These are phyloP conservation scores for Erebia palarica DNA, from an alignment of 2,888 invertebrate species.

Conservation along the genomic window DNA sequence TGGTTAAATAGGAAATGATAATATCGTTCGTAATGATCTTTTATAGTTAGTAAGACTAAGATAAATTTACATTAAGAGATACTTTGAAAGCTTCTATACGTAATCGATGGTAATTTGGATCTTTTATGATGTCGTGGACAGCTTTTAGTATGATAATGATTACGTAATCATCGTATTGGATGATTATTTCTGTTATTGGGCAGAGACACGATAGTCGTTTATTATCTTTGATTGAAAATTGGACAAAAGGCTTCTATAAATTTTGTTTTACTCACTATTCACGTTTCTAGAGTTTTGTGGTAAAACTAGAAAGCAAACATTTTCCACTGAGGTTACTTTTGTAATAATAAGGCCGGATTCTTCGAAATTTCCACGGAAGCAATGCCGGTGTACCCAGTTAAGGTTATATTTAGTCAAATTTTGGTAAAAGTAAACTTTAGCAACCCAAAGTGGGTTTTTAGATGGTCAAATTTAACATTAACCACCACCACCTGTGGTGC, in stretches of 20 bases:
- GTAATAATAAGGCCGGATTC: too few relatives aligned
- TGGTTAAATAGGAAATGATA: slow-evolving; percentile 52
- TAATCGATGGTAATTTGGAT: slow-evolving; percentile 41
- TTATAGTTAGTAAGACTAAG: slow-evolving; percentile 44
- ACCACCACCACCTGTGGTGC: too few relatives aligned
- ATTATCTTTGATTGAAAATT: neutral
- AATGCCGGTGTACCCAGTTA: too few relatives aligned
- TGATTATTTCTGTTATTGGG: slow-evolving; percentile 1
- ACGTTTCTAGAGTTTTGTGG: too few relatives aligned
- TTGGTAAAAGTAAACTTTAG: too few relatives aligned
- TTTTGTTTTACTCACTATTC: too few relatives aligned
- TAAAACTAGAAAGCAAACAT: too few relatives aligned
- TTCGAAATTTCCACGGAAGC: too few relatives aligned
- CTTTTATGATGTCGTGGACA: slow-evolving; percentile 33
- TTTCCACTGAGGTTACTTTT: too few relatives aligned
- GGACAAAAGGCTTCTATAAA: neutral
- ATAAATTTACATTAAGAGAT: slow-evolving; percentile 50
- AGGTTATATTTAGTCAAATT: too few relatives aligned
- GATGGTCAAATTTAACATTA: too few relatives aligned
- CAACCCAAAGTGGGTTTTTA: too few relatives aligned
- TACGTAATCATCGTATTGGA: slow-evolving; percentile 14
- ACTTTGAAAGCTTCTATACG: slow-evolving; percentile 37
- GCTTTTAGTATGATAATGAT: slow-evolving; percentile 22
- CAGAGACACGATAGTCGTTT: neutral
- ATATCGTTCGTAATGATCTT: slow-evolving; percentile 48